phyloP scores from a whole-genome alignment of 2,888 invertebrate genomes.

The Axea sp. region DNA sequence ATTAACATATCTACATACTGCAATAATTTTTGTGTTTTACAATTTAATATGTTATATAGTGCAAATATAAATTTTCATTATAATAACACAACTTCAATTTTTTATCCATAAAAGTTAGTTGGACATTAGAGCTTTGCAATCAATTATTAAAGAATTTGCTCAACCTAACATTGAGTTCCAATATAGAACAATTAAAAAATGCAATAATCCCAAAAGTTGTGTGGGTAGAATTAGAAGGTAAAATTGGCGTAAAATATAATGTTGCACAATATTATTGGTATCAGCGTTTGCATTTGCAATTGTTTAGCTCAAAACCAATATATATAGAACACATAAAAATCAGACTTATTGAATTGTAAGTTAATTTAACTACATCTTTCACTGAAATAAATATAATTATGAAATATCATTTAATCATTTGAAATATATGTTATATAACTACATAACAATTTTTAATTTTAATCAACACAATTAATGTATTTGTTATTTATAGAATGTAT shows the following conservation, averaged over 20 bases:
- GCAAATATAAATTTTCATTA: too few species aligned
- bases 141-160: slow-evolving; percentile 68
- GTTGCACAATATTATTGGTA: background rate
- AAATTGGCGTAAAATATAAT: background rate
- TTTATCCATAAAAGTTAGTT: too few species aligned
- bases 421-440: background rate
- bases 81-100: too few species aligned
- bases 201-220: slow-evolving; percentile 67
- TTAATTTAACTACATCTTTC: background rate
- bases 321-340: slow-evolving; percentile 1
- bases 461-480: background rate
- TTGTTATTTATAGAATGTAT: slow-evolving; percentile 2
- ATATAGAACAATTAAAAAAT: slow-evolving; percentile 70
- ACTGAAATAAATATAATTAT: too few species aligned
- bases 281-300: background rate
- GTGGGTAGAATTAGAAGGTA: slow-evolving; percentile 66
- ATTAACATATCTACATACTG: too few species aligned
- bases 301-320: slow-evolving; percentile 7
- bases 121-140: slow-evolving; percentile 23
- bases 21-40: too few species aligned
- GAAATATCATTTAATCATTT: background rate
- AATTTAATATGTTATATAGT: too few species aligned
- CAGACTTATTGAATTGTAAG: slow-evolving; percentile 8
- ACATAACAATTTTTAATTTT: background rate
- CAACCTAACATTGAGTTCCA: slow-evolving; percentile 63